Conservation (phyloP, 2,888 invertebrate genomes). For the Drosophila paracracens region DNA sequence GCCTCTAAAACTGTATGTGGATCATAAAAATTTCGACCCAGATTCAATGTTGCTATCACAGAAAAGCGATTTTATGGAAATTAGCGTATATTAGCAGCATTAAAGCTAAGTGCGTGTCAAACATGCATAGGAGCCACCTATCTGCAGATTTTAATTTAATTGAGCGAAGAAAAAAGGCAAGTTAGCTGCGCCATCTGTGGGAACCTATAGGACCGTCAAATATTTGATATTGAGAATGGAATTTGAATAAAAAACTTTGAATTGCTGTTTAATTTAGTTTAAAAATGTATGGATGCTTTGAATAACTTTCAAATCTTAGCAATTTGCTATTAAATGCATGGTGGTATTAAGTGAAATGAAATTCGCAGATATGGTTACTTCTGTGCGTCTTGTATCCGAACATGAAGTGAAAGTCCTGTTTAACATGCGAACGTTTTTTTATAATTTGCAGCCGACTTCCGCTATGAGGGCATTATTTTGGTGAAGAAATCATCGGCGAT, state of each 20-base stretch:
- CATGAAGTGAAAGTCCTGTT: not conserved
- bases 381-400: not conserved
- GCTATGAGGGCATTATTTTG: conserved; percentile 93
- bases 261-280: not conserved
- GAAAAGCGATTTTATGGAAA: not conserved
- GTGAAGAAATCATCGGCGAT: conserved; percentile 91
- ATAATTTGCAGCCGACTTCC: conserved; percentile 88
- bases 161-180: not conserved
- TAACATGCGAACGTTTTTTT: not conserved
- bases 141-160: not conserved
- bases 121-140: not conserved
- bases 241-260: not conserved
- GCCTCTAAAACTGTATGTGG: not conserved
- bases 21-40: not conserved
- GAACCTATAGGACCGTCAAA: not conserved
- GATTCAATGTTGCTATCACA: not conserved
- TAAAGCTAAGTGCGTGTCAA: not conserved
- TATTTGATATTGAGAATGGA: not conserved
- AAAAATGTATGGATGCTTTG: not conserved
- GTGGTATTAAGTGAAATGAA: not conserved
- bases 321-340: not conserved
- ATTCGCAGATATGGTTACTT: not conserved
- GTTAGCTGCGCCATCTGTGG: not conserved
- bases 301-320: not conserved
- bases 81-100: not conserved